phyloP scores from a whole-genome alignment of 2,113 vertebrate species.

The Morone saxatilis region DNA sequence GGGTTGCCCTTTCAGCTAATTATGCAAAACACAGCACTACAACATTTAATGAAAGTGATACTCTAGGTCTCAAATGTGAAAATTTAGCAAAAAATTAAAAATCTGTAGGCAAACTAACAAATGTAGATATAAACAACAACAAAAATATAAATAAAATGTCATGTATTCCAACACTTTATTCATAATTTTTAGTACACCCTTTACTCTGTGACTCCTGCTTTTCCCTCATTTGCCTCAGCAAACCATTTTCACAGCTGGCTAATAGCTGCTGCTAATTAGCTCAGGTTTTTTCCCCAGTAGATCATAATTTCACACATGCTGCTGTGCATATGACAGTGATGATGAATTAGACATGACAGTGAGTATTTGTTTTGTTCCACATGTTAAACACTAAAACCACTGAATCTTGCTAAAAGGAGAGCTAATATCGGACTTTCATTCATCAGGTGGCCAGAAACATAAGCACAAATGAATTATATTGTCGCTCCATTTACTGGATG shows the following conservation, averaged over 20 bases:
- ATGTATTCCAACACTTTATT: slow-evolving; percentile 3
- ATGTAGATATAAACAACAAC: not conserved
- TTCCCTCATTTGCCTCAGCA: slow-evolving; percentile 4
- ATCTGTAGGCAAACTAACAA: not conserved
- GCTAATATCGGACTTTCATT: not conserved
- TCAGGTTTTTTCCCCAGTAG: not conserved
- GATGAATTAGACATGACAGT: slow-evolving; percentile 1
- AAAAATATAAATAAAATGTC: slow-evolving; percentile 8
- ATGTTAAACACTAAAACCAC: not conserved
- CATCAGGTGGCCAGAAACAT: not conserved
- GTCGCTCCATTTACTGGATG: not conserved
- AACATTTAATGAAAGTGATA: not conserved
- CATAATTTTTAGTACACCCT: not conserved
- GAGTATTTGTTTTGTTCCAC: slow-evolving; percentile 1
- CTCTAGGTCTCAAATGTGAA: not conserved
- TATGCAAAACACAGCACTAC: not conserved
- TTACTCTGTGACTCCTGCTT: not conserved
- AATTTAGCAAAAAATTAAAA: too few relatives aligned
- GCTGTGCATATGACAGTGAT: not conserved
- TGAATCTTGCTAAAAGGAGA: not conserved
- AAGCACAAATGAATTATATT: too few relatives aligned
- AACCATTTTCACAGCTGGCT: slow-evolving; percentile 40
- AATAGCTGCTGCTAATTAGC: slow-evolving; percentile 53
- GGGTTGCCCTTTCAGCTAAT: not conserved
- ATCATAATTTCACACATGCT: slow-evolving; percentile 14